phyloP scores from a whole-genome alignment of 1,140 invertebrate species.

The Megathymus violae region DNA sequence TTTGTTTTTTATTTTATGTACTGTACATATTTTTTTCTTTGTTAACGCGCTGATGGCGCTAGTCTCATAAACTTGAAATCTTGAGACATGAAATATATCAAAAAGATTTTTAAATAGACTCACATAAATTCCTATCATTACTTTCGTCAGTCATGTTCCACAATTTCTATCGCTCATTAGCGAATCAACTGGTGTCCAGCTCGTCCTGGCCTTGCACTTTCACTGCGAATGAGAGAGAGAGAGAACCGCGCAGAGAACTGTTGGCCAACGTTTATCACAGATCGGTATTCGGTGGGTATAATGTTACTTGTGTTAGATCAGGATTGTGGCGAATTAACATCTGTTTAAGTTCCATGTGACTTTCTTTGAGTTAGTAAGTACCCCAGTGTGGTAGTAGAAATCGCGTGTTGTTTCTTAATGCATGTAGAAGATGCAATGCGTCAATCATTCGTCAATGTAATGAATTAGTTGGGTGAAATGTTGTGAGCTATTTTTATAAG shows the following conservation, averaged over 20 bases:
- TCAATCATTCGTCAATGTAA: too few relatives aligned
- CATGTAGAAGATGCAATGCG: too few relatives aligned
- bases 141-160: slow-evolving; percentile 57
- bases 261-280: slow-evolving; percentile 45
- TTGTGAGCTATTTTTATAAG: too few relatives aligned
- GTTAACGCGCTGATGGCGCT: too few relatives aligned
- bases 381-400: not conserved
- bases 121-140: slow-evolving; percentile 27
- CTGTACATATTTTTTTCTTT: too few relatives aligned
- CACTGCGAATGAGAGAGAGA: slow-evolving; percentile 45
- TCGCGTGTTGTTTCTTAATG: too few relatives aligned
- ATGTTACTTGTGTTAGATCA: slow-evolving; percentile 43
- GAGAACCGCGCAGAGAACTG: slow-evolving; percentile 35
- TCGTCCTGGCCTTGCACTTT: slow-evolving; percentile 49
- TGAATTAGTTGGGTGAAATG: too few relatives aligned
- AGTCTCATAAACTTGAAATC: not conserved
- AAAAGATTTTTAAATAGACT: slow-evolving; percentile 11
- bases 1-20: too few relatives aligned
- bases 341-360: slow-evolving; percentile 19
- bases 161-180: slow-evolving; percentile 62
- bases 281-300: slow-evolving; percentile 55
- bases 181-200: slow-evolving; percentile 46
- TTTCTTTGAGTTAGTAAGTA: slow-evolving; percentile 19
- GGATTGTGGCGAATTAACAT: slow-evolving; percentile 36
- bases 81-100: not conserved